A percentile compares a stretch with the other conserved stretches of the same genome.
phyloP scores from a whole-genome alignment of 2,113 vertebrate genomes.

The Ochotona princeps region DNA sequence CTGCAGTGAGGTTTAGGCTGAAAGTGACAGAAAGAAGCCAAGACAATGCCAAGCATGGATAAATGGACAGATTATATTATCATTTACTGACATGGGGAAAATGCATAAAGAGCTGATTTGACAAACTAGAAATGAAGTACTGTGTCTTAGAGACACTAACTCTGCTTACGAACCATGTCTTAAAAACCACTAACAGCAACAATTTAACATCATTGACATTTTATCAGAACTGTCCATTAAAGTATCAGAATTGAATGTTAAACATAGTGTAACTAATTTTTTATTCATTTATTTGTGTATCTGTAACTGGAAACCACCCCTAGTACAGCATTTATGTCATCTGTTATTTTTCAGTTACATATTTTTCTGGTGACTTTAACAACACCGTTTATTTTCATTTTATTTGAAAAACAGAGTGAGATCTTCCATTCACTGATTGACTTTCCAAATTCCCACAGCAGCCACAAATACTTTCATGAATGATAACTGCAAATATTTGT shows the following conservation, averaged over 20 bases:
- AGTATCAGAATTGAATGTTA: not conserved
- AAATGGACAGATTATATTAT: not conserved
- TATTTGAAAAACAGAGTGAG: too few relatives aligned
- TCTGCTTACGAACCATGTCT: not conserved
- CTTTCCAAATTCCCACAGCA: too few relatives aligned
- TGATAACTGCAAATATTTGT: conserved; percentile 6
- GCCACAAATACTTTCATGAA: not conserved
- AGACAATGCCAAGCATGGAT: not conserved
- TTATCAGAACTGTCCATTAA: not conserved
- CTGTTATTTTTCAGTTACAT: not conserved
- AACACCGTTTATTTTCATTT: too few relatives aligned
- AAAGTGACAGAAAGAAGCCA: not conserved
- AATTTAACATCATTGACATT: not conserved
- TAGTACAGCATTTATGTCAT: not conserved
- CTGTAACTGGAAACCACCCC: not conserved
- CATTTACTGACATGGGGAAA: not conserved
- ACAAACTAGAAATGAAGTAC: not conserved
- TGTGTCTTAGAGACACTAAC: not conserved
- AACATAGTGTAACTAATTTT: not conserved
- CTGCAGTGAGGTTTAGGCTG: not conserved
- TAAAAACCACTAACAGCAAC: not conserved
- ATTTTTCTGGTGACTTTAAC: not conserved
- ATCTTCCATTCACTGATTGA: too few relatives aligned
- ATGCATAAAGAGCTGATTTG: not conserved
- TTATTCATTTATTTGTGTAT: fast-evolving